phyloP scores from a whole-genome alignment of 2,888 invertebrate genomes.

The Himalopsyche kuldschensis region DNA sequence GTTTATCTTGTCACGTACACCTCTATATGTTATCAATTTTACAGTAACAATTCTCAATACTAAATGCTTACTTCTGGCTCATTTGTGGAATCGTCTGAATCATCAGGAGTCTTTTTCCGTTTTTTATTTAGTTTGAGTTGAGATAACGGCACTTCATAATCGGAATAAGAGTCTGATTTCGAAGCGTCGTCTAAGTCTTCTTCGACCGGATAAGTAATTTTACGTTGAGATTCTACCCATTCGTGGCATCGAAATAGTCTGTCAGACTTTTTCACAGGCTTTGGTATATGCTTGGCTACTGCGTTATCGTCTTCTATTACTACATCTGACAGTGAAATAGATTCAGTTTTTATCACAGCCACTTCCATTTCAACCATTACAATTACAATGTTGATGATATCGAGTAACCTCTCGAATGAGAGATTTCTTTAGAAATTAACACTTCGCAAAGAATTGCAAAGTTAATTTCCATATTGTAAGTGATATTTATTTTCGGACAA shows the following conservation, averaged over 20 bases:
- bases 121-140: neutral
- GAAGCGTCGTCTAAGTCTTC: neutral
- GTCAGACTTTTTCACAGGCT: neutral
- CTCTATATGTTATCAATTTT: no score
- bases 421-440: no score
- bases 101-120: neutral
- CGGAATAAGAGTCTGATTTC: neutral
- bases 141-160: neutral
- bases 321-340: neutral
- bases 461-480: no score
- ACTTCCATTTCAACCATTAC: neutral
- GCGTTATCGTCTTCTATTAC: neutral
- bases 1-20: no score
- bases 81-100: neutral
- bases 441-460: no score
- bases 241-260: neutral
- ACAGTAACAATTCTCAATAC: no score
- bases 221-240: neutral
- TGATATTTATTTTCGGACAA: no score
- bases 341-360: neutral
- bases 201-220: neutral
- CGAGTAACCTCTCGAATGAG: no score
- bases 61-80: neutral
- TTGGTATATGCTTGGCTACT: neutral
- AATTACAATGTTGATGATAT: no score